Base-by-base conservation (phyloP, 1,140 invertebrate genomes). In the Apis florea region DNA sequence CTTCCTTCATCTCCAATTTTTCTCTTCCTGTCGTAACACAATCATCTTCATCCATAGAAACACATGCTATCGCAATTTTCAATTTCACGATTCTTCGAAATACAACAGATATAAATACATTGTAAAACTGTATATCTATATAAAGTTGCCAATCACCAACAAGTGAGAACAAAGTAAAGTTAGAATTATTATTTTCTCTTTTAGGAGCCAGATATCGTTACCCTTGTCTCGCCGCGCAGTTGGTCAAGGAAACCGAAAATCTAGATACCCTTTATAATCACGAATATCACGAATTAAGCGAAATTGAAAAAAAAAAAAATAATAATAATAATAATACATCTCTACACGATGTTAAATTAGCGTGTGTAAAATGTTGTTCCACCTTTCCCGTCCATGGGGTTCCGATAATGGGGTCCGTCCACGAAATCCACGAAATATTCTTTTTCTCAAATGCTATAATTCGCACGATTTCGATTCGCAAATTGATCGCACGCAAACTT, bases 201-300 rank as follows among this genome's bases (percentile, higher is more conserved):
- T 85, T 92, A 93, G 92, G 92, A 84, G 47, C 90, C 92, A 84
- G 89, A 89, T 80, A 88, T 92, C 85, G 89, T 93, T 79, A 92
- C 92, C 74, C 88, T 92, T 67, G 89, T 93, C 76, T 85, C 92
- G 31, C 91, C 91, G 73, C 91, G 91, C 87, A 82, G 88, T 90
- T 92, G 91, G 91, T 84, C 83, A 85, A 92, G 90, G 89, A 92
- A 89, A 92, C 71, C 75, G 85, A 92, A 90, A 92, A 82, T 79
- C 87, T 91, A 90, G 78, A 67, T 67, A 47, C 47, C 73, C 49
- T 54, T 56, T 31, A 31, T 31, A n/a, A 40, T 31, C 31, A 40
- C 31, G 31, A 6, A 6, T 40, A n/a, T n/a, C n/a, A 40, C 31
- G 0, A 40, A 40, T 0, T 12, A 59, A 56, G 9, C 24, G 10